A percentile compares a stretch with the other conserved stretches of the same genome.
Evolutionary conservation across 2,797 vertebrate genomes (phyloP).

Genomic region (Melanotaenia nigrans): DNA sequence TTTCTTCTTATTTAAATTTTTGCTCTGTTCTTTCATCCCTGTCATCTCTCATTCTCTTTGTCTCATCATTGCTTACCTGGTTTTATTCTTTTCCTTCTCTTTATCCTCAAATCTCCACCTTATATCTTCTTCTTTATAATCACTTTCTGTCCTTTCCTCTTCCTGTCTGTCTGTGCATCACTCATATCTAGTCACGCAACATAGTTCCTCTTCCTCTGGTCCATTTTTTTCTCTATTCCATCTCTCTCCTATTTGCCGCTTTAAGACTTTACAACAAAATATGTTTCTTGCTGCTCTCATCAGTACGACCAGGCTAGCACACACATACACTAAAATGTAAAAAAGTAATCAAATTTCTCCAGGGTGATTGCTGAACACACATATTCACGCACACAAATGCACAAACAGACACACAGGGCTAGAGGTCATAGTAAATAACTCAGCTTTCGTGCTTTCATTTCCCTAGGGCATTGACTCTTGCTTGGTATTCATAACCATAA

Average conservation of each 20-base stretch:
- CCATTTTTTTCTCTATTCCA: not conserved
- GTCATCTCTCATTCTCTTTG: slow-evolving; percentile 4
- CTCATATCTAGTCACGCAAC: slow-evolving; percentile 6
- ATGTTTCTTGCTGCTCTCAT: slow-evolving; percentile 39
- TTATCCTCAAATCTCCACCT: not conserved
- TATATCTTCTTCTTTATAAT: not conserved
- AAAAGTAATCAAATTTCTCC: slow-evolving; percentile 62
- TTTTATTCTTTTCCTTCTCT: not conserved
- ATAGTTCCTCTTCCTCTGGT: not conserved
- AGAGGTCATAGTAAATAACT: slow-evolving; percentile 80
- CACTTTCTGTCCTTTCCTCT: slow-evolving; percentile 16
- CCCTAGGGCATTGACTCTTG: slow-evolving; percentile 63
- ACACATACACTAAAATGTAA: slow-evolving; percentile 28
- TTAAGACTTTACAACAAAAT: slow-evolving; percentile 35
- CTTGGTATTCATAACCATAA: slow-evolving; percentile 80
- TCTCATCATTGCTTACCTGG: not conserved
- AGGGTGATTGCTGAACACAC: slow-evolving; percentile 60
- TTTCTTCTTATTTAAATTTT: not conserved
- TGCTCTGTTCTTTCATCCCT: not conserved
- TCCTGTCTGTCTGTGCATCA: slow-evolving; percentile 16
- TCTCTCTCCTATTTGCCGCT: slow-evolving; percentile 21
- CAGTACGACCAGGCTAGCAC: slow-evolving; percentile 32
- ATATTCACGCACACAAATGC: slow-evolving; percentile 41
- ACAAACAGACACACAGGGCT: slow-evolving; percentile 45
- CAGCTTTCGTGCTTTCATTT: slow-evolving; percentile 70